Conservation (phyloP, 2,113 vertebrate genomes). For the Donacobius atricapilla region DNA sequence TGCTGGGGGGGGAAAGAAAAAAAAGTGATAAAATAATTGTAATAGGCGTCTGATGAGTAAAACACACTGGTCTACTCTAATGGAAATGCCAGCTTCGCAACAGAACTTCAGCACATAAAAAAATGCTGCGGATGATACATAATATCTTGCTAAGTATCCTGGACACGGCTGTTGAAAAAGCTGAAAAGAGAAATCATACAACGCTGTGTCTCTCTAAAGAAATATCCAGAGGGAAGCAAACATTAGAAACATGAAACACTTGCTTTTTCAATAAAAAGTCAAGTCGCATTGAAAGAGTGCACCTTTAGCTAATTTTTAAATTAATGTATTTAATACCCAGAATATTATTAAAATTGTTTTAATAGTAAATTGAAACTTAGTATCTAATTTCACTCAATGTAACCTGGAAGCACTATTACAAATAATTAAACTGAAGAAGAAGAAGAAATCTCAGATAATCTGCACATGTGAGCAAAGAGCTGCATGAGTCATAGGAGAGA, state of each 20-base stretch:
- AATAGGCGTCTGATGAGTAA: conserved; percentile 21
- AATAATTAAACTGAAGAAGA: conserved; percentile 12
- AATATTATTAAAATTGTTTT: neutral
- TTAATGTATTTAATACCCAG: neutral
- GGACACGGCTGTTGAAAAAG: neutral
- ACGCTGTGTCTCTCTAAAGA: neutral
- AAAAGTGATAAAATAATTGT: conserved; percentile 33
- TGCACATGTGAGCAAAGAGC: neutral
- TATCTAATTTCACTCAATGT: neutral
- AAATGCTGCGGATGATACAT: neutral
- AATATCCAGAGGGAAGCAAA: neutral
- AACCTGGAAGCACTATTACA: neutral
- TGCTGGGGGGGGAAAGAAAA: neutral
- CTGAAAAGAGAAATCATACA: neutral
- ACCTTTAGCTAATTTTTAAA: neutral
- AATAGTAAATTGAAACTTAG: neutral
- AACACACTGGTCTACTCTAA: neutral
- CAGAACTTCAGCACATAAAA: neutral
- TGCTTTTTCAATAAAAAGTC: neutral
- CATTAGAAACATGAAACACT: neutral
- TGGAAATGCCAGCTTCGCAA: neutral
- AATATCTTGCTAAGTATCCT: neutral
- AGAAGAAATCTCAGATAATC: neutral
- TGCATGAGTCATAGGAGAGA: neutral
- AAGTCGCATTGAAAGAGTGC: neutral